Percentiles rank a stretch among this genome's conserved stretches.
Conservation (phyloP, 2,797 vertebrate genomes). For the Ficedula albicollis region DNA sequence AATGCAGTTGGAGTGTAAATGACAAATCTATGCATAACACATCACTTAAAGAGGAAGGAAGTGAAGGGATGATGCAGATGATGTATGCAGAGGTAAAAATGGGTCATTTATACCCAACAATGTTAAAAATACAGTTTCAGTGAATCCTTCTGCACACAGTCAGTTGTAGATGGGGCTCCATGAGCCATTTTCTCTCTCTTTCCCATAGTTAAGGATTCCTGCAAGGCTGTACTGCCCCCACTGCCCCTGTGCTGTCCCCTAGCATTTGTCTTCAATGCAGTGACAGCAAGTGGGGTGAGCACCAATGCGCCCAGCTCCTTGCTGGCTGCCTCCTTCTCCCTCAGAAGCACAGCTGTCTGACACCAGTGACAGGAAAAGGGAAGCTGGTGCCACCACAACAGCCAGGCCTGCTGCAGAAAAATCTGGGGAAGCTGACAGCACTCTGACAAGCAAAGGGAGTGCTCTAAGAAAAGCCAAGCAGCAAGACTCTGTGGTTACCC, state of each 20-base stretch:
- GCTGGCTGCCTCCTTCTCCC: neutral
- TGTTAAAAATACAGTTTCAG: constrained; percentile 4
- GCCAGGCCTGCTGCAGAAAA: neutral
- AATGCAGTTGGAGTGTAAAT: constrained; percentile 63
- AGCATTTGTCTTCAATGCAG: neutral
- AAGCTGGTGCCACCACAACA: neutral
- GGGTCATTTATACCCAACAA: constrained; percentile 28
- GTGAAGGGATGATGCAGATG: constrained; percentile 46
- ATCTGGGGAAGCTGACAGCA: neutral
- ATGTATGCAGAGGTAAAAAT: constrained; percentile 60
- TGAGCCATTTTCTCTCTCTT: neutral
- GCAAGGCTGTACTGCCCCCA: neutral
- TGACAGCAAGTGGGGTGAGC: neutral
- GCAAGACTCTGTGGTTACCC: neutral
- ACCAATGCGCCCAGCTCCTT: neutral
- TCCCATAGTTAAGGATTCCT: neutral
- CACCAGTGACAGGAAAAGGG: neutral
- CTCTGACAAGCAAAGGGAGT: constrained; percentile 21
- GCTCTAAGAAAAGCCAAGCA: neutral
- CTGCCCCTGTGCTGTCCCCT: neutral
- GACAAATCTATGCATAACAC: constrained; percentile 58
- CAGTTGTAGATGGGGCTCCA: neutral
- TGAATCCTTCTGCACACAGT: neutral
- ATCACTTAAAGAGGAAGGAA: constrained; percentile 61
- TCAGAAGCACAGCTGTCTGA: neutral